Evolutionary conservation across 2,888 invertebrate species (phyloP), one percentile per base, ranked within the genome.

Genomic region (Lordiphosa fenestrarum): DNA sequence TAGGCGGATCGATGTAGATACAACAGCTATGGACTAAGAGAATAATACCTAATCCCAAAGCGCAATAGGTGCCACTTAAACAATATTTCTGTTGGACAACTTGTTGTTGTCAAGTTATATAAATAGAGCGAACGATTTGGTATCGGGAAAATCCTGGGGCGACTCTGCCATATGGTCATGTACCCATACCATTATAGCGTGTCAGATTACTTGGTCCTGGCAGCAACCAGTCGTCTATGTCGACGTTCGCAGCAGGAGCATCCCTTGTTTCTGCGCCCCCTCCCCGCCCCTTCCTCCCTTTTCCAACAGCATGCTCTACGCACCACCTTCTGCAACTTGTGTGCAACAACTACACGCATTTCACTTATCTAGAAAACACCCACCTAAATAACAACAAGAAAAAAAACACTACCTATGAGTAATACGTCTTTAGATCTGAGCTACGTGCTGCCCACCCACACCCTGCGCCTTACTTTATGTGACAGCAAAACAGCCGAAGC

Each of bases 81-180:
- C 7, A 48, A 12, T 38, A 19, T 41, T 25, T 47, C 54, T 55
- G 49, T 67, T 53, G 67, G 36, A 53, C 57, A 69, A 66, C 57
- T 69, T 38, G 15, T 12, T 51, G 59, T 12, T 51, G 19, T 50
- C 53, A 63, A 57, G 52, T 64, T 47, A 50, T 61, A 65, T 41
- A 63, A 63, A 63, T 56, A 63, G 56, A 38, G 38, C 6, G 4
- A 36, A 44, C 7, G 25, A 46, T 41, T 23, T 33, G 35, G 13
- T 23, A 42, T 23, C 23, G 25, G 10, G 13, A 37, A 25, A 41
- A 38, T 49, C 49, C 48, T 23, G 15, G 63, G 75, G 63, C 67
- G 63, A 66, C 55, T 51, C 44, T 58, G 60, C 81, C 81, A 82
- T 82, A 82, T 82, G 81, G 71, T 72, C 62, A 66, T 63, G 66